Conservation (phyloP, 2,797 vertebrate genomes). For the Merluccius polli region DNA sequence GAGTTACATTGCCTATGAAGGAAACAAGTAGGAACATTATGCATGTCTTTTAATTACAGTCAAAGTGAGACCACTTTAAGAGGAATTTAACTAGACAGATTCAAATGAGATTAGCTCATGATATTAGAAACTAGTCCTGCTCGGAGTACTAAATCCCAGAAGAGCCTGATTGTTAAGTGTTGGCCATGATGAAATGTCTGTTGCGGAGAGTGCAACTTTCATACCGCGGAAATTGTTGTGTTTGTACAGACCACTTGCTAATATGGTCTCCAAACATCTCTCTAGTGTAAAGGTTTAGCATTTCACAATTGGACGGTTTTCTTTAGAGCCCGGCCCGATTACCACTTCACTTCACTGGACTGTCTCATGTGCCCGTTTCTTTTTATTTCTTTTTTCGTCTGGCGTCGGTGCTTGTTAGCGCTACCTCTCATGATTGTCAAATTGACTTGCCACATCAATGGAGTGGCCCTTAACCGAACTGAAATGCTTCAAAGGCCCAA, state of each 20-base stretch:
- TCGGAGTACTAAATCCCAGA: slow-evolving; percentile 24
- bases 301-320: slow-evolving; percentile 65
- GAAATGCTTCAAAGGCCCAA: slow-evolving; percentile 45
- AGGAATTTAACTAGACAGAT: slow-evolving; percentile 31
- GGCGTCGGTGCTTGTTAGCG: slow-evolving; percentile 60
- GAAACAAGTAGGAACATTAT: slow-evolving; percentile 1
- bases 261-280: slow-evolving; percentile 47
- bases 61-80: background rate
- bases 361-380: slow-evolving; percentile 48
- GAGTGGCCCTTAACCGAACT: slow-evolving; percentile 55
- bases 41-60: background rate
- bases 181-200: slow-evolving; percentile 45
- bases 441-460: slow-evolving; percentile 63
- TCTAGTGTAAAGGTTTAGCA: slow-evolving; percentile 59
- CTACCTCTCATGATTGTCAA: slow-evolving; percentile 70
- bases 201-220: slow-evolving; percentile 45
- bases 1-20: slow-evolving; percentile 24
- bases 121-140: slow-evolving; percentile 19
- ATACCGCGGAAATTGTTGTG: slow-evolving; percentile 31
- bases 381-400: slow-evolving; percentile 56
- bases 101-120: slow-evolving; percentile 43
- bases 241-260: slow-evolving; percentile 22
- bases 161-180: slow-evolving; percentile 37
- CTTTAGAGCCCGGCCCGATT: slow-evolving; percentile 50
- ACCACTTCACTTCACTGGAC: slow-evolving; percentile 50